Conservation (phyloP, 2,797 vertebrate genomes). For the Euphonia xanthogaster region DNA sequence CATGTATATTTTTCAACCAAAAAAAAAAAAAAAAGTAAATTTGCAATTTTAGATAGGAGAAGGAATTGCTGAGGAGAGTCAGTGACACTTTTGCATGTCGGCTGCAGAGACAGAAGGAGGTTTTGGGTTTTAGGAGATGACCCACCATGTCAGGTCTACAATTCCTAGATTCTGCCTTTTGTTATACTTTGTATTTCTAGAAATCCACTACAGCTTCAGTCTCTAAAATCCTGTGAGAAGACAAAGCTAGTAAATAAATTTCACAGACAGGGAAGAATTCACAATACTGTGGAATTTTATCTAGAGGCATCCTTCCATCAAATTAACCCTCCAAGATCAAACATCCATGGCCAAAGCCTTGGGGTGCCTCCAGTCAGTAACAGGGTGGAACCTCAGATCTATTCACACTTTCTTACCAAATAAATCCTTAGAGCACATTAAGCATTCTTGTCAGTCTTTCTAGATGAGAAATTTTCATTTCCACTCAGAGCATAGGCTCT, state of each 20-base stretch:
- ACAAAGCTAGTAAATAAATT: neutral
- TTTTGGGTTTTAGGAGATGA: neutral
- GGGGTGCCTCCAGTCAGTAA: neutral
- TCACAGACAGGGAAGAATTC: neutral
- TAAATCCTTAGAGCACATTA: neutral
- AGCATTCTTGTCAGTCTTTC: neutral
- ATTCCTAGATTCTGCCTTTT: neutral
- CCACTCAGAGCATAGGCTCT: neutral
- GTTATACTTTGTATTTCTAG: neutral
- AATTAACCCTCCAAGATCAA: neutral
- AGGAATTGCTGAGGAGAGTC: neutral
- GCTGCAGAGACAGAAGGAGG: neutral
- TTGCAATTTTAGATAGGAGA: neutral
- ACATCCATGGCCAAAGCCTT: neutral
- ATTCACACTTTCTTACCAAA: neutral
- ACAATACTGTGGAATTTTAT: neutral
- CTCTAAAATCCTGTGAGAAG: neutral
- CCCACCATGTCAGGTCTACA: neutral
- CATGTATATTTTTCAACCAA: fast-evolving
- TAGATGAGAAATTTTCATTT: neutral
- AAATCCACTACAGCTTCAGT: neutral
- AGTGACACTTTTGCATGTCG: neutral
- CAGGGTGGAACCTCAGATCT: neutral
- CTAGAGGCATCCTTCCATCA: neutral
- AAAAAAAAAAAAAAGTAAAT: neutral